Evolutionary conservation across 2,797 vertebrate genomes (phyloP), one percentile per base, ranked within the genome.

Genomic region (Paedocypris micromegethes): DNA sequence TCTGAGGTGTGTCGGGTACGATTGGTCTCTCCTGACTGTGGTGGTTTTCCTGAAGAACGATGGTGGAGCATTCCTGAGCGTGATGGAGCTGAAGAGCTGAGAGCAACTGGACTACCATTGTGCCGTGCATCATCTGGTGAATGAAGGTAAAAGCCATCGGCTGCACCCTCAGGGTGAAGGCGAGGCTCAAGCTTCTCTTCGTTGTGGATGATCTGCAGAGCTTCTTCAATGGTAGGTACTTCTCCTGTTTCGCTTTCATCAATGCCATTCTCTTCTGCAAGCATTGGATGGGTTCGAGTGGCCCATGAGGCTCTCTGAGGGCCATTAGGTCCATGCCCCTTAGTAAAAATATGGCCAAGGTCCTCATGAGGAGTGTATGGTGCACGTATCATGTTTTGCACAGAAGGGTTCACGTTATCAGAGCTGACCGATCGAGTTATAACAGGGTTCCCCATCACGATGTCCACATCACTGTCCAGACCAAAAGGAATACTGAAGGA

Each of bases 401-500:
- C 76, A 4, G 72, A 44, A 46, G 91, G 89, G 39, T 89, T 89
- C 61, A 96, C 85, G 77, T 92, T 92, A 83, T 95, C 94, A 0
- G 92, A 95, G 80, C 94, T 97, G 78, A 91, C 81, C 0, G 94
- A 96, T 62, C 93, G 92, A 6, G 91, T 90, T 6, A 95, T 89
- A 43, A 72, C 68, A n/a, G 94, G 93, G 82, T 95, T 91, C 23
- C 94, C 94, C 94, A 94, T 95, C 66, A 95, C 93, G 37, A 96
- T 87, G 66, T 96, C 94, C 70, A 97, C 93, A 37, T 97, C 94
- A 71, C 94, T 97, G 86, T 97, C 94, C 83, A 97, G 84, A 71
- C 94, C 93, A 81, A 97, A 97, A 64, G 94, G 94, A 77, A 95
- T 96, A 87, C 94, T 97, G 85, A 97, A 97, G 57, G 94, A 97